Base-by-base conservation (phyloP, 2,888 invertebrate genomes). In the Melanophora roralis region DNA sequence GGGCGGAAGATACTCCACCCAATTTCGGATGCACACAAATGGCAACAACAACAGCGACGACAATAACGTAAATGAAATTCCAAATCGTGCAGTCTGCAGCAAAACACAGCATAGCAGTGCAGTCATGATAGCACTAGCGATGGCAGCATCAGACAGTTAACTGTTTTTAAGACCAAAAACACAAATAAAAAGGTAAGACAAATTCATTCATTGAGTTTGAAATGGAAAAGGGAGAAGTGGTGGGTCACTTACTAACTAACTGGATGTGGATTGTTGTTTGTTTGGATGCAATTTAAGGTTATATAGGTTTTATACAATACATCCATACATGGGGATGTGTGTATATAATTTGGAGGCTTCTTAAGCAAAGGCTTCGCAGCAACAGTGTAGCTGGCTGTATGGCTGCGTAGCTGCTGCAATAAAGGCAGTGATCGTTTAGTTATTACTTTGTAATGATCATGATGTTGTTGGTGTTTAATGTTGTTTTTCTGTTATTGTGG, bases 1-100 rank as follows among this genome's bases (percentile, higher is more conserved):
- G 82, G 72, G 80, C 62, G 71, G 73, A 72, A 78, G 87, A 88
- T 87, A 84, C 87, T 88, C 87, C 87, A 88, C 87, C 87, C 87
- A 88, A 87, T 86, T 86, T 87, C 86, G 86, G 87, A 86, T 87
- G 86, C 85, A 85, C 81, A 76, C 75, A 78, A 73, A 72, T 51
- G 49, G 53, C 64, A 75, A 75, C 53, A 53, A 60, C 38, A 68
- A 72, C 69, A 69, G 72, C 40, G n/a, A 55, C 45, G 21, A 75
- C 57, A 73, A 73, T 59, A 81, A 40, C 78, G 84, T 81, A 79
- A 81, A 85, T 85, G 86, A 87, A 86, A 86, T 86, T 86, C 78
- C 81, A 68, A 80, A 76, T 68, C 67, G 62, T 62, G 67, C 53
- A 47, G 68, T 55, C 51, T 9, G 45, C 59, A 32, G 49, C 65